Evolutionary conservation across 2,113 vertebrate genomes (phyloP).

Genomic region (Todiramphus chloris): DNA sequence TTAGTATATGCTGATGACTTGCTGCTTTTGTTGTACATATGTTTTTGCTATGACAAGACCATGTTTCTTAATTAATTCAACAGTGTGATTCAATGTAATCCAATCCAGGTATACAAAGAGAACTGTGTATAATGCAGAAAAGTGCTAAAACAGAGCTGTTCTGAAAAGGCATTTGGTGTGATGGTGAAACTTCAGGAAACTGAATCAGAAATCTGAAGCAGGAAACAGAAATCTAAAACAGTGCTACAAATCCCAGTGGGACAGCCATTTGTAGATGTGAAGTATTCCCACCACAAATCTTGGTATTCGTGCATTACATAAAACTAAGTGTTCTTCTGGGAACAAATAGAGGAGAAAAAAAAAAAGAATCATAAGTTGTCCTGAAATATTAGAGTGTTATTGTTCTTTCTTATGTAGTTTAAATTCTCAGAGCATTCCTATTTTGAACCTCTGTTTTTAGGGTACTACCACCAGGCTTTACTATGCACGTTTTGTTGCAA

Average conservation of each 20-base stretch:
- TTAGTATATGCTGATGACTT: constrained; percentile 41
- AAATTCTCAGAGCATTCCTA: background rate
- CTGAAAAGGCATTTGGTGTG: constrained; percentile 57
- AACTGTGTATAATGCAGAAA: constrained; percentile 54
- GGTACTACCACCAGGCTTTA: background rate
- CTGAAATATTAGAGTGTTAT: constrained; percentile 2
- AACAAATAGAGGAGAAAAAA: constrained; percentile 29
- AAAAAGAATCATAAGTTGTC: constrained; percentile 41
- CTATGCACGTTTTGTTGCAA: background rate
- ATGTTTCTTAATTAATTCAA: constrained; percentile 64
- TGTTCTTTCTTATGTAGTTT: background rate
- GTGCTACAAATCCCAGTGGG: constrained; percentile 59
- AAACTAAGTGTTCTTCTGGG: constrained; percentile 54
- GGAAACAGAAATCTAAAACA: constrained; percentile 73
- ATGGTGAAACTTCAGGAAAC: constrained; percentile 72
- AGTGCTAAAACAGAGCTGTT: constrained; percentile 68
- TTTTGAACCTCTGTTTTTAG: constrained; percentile 23
- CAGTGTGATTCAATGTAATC: constrained; percentile 59
- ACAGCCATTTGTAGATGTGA: constrained; percentile 25
- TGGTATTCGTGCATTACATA: constrained; percentile 23
- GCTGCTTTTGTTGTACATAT: constrained; percentile 24
- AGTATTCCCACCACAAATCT: constrained; percentile 58
- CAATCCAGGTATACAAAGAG: constrained; percentile 48
- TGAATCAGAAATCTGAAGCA: constrained; percentile 68
- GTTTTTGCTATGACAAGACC: constrained; percentile 37